Percentiles rank a stretch among this genome's conserved stretches.
These are phyloP conservation scores for Drosophila macrospina DNA, from an alignment of 2,888 invertebrate species.

Conservation along the genomic window DNA sequence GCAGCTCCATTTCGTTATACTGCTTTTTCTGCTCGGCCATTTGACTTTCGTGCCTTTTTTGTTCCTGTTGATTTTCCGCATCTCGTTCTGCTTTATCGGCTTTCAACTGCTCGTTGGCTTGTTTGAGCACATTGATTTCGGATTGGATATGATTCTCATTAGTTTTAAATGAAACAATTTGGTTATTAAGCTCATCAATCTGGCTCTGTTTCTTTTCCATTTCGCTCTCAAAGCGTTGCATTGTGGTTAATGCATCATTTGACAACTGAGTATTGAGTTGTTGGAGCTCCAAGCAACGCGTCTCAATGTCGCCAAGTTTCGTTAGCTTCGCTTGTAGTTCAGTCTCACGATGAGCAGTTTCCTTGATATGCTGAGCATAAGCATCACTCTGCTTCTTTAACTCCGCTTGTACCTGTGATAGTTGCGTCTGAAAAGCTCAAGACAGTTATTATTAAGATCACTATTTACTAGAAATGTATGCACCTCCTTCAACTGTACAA, in stretches of 20 bases:
- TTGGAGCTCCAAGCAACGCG: neutral
- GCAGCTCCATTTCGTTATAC: neutral
- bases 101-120: slow-evolving; percentile 5
- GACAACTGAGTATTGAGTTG: slow-evolving; percentile 5
- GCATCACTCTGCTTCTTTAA: neutral
- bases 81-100: neutral
- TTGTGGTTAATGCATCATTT: neutral
- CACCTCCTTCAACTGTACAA: slow-evolving; percentile 5
- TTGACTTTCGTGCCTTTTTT: neutral
- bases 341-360: neutral
- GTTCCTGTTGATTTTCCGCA: neutral
- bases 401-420: slow-evolving; percentile 1
- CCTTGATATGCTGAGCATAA: neutral
- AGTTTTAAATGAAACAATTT: neutral
- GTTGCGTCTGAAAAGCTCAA: neutral
- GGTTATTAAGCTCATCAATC: neutral
- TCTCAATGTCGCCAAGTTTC: slow-evolving; percentile 3
- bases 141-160: neutral
- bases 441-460: neutral
- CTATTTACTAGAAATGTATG: neutral
- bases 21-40: neutral
- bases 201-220: neutral
- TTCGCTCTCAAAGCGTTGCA: neutral
- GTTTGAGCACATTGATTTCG: slow-evolving; percentile 8
- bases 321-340: neutral